phyloP scores from a whole-genome alignment of 2,888 invertebrate genomes.

The Platycheirus albimanus region DNA sequence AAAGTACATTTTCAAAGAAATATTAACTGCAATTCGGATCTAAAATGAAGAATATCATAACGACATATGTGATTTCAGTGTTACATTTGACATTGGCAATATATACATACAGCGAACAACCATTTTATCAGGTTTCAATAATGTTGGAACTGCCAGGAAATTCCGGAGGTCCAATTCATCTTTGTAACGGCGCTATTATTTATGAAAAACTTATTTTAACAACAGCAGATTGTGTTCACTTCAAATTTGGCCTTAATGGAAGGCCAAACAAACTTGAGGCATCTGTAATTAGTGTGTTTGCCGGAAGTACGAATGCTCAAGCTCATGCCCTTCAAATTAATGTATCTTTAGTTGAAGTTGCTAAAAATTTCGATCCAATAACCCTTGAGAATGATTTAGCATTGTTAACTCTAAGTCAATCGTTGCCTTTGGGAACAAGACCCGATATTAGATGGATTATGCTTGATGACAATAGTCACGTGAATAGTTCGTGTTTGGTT shows the following conservation, averaged over 20 bases:
- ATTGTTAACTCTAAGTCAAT: constrained; percentile 74
- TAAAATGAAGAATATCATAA: constrained; percentile 1
- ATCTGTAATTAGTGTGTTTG: constrained; percentile 67
- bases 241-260: constrained; percentile 55
- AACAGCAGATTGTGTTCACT: constrained; percentile 76
- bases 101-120: constrained; percentile 14
- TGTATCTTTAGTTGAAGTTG: constrained; percentile 70
- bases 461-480: constrained; percentile 74
- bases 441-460: constrained; percentile 77
- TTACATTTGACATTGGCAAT: constrained; percentile 7
- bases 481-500: constrained; percentile 74
- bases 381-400: constrained; percentile 77
- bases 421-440: constrained; percentile 75
- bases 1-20: too few species aligned
- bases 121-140: constrained; percentile 76
- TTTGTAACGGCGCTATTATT: constrained; percentile 77
- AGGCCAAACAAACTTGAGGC: constrained; percentile 50
- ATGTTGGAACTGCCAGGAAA: constrained; percentile 67
- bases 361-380: constrained; percentile 66
- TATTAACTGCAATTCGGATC: background rate
- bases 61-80: background rate
- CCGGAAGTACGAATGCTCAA: constrained; percentile 71
- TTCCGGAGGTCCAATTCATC: constrained; percentile 64
- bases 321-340: constrained; percentile 61
- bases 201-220: constrained; percentile 76